Conservation (phyloP, 37 sponge, comb jelly and placozoan genomes). For the Aplysina aerophoba region DNA sequence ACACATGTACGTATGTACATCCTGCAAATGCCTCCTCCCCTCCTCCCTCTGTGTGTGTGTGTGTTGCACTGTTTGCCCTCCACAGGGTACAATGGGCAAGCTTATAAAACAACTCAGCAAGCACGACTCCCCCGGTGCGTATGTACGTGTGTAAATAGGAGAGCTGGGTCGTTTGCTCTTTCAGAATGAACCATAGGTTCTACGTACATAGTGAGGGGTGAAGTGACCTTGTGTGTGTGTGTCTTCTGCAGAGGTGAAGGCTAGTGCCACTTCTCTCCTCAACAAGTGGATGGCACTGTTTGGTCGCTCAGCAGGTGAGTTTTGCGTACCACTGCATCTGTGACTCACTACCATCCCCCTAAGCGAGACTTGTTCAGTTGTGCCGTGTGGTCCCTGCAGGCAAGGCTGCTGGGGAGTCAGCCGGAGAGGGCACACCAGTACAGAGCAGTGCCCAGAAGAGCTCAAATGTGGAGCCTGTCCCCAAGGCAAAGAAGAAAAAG, state of each 20-base stretch:
- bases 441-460: constrained; percentile 29
- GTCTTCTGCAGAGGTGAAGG: constrained; percentile 53
- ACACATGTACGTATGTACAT: not conserved
- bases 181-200: too few species aligned
- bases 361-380: not conserved
- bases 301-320: not conserved
- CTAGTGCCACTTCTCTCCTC: constrained; percentile 46
- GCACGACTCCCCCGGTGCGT: constrained; percentile 66
- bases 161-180: too few species aligned
- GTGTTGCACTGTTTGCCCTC: too few species aligned
- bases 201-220: too few species aligned
- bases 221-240: too few species aligned
- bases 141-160: too few species aligned
- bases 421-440: not conserved
- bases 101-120: constrained; percentile 78
- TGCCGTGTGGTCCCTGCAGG: not conserved
- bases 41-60: not conserved
- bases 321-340: constrained; percentile 43
- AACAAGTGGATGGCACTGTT: constrained; percentile 82
- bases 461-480: not conserved
- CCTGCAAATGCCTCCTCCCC: too few species aligned
- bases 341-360: not conserved
- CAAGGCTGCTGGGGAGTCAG: not conserved
- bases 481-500: constrained; percentile 42
- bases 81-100: constrained; percentile 86